Evolutionary conservation across 1,140 invertebrate genomes (phyloP), one percentile per base, ranked within the genome.

Genomic region (Bombus consobrinus): DNA sequence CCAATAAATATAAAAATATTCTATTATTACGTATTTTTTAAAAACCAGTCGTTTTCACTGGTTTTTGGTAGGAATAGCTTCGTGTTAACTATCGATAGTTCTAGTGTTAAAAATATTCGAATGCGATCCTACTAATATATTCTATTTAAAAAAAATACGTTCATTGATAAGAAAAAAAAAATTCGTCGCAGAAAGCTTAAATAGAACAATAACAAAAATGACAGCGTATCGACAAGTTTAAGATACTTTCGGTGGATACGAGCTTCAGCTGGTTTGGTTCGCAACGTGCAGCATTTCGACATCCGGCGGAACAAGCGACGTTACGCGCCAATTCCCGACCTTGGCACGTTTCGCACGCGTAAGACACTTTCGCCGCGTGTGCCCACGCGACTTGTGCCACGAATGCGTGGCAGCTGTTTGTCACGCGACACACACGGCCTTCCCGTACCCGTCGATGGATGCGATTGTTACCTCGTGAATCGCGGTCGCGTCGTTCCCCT

Each of bases 321-420:
- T 15, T 34, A 28, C 41, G 9, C 43, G 68, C 28, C 37, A 53
- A 76, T 76, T 68, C 59, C 25, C 62, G 76, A 85, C 85, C 89
- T 87, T 90, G 82, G 82, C 89, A 89, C 62, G 59, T 85, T 89
- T 87, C 64, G 53, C 71, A 47, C 72, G 34, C 78, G 32, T 64
- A 34, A 75, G 43, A 89, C 53, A 79, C 64, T 79, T 85, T 90
- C 87, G 62, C 66, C 83, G 64, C 6, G 53, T 53, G 79, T 53
- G 74, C 28, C 72, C 62, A 68, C 59, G 74, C 82, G 64, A 69
- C 74, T 73, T 39, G 15, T 69, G 68, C 6, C 39, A 39, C 71
- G 28, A 6, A 43, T 72, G 13, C 39, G 39, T 43, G 71, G 39
- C 10, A 18, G 41, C 41, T 57, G 34, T 72, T 78, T 53, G 39